These are phyloP conservation scores for Corythornis cristatus DNA, from an alignment of 2,113 vertebrate genomes.

Conservation along the genomic window DNA sequence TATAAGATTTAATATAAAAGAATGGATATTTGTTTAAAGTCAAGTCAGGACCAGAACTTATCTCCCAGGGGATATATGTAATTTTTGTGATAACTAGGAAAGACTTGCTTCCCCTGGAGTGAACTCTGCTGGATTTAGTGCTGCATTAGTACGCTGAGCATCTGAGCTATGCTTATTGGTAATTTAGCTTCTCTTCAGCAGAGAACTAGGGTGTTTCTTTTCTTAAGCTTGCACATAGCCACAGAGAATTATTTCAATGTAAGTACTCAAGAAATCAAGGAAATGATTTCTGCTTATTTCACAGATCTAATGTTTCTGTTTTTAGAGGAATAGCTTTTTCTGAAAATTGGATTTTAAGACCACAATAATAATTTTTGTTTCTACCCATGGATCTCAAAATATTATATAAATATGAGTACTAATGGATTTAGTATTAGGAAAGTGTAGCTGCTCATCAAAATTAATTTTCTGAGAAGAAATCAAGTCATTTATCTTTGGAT, in stretches of 20 bases:
- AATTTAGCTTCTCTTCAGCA: constrained; percentile 35
- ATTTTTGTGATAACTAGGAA: constrained; percentile 42
- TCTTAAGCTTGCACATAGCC: not conserved
- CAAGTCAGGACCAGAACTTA: not conserved
- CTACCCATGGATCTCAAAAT: not conserved
- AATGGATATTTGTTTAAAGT: constrained; percentile 43
- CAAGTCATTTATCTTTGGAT: not conserved
- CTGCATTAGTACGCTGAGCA: not conserved
- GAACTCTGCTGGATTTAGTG: constrained; percentile 13
- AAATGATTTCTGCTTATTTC: constrained; percentile 22
- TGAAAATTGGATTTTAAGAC: constrained; percentile 22
- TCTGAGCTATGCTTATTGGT: not conserved
- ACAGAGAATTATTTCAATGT: constrained; percentile 14
- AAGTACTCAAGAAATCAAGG: not conserved
- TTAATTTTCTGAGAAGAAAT: not conserved
- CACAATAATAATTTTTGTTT: not conserved
- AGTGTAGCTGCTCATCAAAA: not conserved
- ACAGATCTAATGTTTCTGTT: not conserved
- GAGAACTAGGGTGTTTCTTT: constrained; percentile 4
- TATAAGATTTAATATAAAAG: constrained; percentile 32
- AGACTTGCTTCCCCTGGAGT: constrained; percentile 6
- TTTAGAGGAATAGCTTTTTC: not conserved
- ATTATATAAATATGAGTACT: not conserved
- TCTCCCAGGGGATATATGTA: not conserved
- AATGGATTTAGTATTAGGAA: not conserved